Evolutionary conservation across 1,140 invertebrate species (phyloP).

Genomic region (Gerris buenoi): DNA sequence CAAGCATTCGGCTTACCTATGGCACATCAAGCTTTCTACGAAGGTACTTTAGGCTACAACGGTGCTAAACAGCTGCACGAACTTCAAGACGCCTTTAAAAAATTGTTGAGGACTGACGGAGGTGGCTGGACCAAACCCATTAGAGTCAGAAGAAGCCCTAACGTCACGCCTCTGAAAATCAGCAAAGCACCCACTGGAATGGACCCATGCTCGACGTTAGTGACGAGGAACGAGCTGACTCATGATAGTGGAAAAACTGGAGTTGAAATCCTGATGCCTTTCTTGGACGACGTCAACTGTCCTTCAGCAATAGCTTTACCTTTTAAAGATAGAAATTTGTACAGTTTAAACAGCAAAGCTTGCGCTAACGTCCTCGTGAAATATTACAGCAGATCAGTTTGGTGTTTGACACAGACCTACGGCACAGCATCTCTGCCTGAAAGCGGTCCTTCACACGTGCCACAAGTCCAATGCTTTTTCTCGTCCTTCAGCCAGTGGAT

Average conservation of each 20-base stretch:
- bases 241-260: neutral
- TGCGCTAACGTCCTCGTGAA: slow-evolving; percentile 12
- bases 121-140: slow-evolving; percentile 15
- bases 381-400: slow-evolving; percentile 12
- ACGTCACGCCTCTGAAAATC: too few species aligned
- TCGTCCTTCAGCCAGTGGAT: neutral
- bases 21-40: slow-evolving; percentile 17
- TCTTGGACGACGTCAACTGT: slow-evolving; percentile 13
- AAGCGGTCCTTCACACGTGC: neutral
- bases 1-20: slow-evolving; percentile 16
- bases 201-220: neutral
- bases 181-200: neutral
- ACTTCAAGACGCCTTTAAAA: slow-evolving; percentile 14
- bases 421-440: neutral
- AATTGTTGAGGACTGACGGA: slow-evolving; percentile 16
- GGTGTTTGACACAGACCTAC: neutral
- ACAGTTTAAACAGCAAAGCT: slow-evolving; percentile 9
- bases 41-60: slow-evolving; percentile 13
- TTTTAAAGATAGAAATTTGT: slow-evolving; percentile 13
- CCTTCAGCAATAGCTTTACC: slow-evolving; percentile 17
- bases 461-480: neutral
- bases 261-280: slow-evolving; percentile 12
- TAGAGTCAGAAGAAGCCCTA: neutral
- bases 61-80: slow-evolving; percentile 10
- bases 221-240: neutral